These are phyloP conservation scores for Dipodomys spectabilis DNA, from an alignment of 2,113 vertebrate genomes.

Conservation along the genomic window DNA sequence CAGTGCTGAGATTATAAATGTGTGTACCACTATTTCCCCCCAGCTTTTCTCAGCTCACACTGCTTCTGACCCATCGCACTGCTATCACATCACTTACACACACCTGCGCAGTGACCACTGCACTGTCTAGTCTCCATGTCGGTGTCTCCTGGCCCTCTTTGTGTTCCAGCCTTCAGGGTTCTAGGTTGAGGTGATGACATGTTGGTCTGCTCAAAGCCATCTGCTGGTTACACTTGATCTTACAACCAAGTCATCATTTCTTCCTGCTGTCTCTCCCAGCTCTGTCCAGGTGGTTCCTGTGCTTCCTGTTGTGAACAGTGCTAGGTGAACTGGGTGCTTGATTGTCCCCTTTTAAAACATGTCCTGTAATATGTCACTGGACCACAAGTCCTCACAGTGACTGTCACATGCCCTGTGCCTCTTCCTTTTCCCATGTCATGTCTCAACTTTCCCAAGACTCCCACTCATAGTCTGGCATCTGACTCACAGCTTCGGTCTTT, in stretches of 20 bases:
- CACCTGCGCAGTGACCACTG: not conserved
- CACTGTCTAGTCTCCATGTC: not conserved
- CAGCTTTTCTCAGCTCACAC: not conserved
- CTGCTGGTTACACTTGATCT: not conserved
- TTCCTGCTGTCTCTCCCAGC: too few relatives aligned
- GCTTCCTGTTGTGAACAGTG: not conserved
- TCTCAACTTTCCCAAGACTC: not conserved
- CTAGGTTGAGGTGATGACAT: too few relatives aligned
- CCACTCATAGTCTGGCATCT: not conserved
- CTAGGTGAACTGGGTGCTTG: too few relatives aligned
- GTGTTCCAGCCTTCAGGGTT: not conserved
- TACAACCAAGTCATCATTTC: too few relatives aligned
- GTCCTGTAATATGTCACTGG: not conserved
- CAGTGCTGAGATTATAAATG: too few relatives aligned
- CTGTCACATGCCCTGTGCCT: not conserved
- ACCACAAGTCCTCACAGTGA: not conserved
- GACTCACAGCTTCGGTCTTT: not conserved
- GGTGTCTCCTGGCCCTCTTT: too few relatives aligned
- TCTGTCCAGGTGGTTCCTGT: not conserved
- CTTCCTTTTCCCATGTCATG: not conserved
- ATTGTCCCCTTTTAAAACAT: not conserved
- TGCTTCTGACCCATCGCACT: not conserved
- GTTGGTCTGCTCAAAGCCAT: not conserved
- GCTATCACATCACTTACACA: not conserved
- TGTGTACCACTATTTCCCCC: not conserved